phyloP scores from a whole-genome alignment of 2,113 vertebrate species.

The Elanoides forficatus region DNA sequence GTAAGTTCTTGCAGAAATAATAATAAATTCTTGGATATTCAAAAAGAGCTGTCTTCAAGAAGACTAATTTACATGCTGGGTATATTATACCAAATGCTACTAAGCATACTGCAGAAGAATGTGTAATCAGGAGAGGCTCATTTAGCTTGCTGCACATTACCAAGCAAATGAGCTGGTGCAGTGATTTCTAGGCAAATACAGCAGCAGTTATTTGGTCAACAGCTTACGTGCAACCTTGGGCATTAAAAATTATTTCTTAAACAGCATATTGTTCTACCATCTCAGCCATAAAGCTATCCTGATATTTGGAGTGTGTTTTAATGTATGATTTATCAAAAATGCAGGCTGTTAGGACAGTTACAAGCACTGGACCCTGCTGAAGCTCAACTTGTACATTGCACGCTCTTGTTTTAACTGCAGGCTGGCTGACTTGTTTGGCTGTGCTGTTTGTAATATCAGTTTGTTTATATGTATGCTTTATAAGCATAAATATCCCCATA shows the following conservation, averaged over 20 bases:
- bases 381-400: background rate
- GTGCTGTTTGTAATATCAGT: background rate
- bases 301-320: background rate
- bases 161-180: background rate
- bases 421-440: background rate
- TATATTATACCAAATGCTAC: background rate
- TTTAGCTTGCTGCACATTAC: background rate
- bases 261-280: background rate
- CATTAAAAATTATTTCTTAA: background rate
- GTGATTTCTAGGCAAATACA: background rate
- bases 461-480: background rate
- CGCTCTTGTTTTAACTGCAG: background rate
- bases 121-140: background rate
- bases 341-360: background rate
- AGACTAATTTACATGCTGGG: background rate
- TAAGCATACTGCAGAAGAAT: background rate
- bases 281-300: background rate
- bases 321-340: background rate
- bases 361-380: background rate
- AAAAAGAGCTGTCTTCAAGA: background rate
- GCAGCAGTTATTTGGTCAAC: background rate
- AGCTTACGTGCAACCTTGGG: background rate
- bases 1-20: constrained; percentile 70
- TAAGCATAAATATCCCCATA: background rate
- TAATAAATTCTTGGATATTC: background rate